A percentile compares a stretch with the other conserved stretches of the same genome.
Conservation (phyloP, 2,797 vertebrate genomes). For the Rachycentron canadum region DNA sequence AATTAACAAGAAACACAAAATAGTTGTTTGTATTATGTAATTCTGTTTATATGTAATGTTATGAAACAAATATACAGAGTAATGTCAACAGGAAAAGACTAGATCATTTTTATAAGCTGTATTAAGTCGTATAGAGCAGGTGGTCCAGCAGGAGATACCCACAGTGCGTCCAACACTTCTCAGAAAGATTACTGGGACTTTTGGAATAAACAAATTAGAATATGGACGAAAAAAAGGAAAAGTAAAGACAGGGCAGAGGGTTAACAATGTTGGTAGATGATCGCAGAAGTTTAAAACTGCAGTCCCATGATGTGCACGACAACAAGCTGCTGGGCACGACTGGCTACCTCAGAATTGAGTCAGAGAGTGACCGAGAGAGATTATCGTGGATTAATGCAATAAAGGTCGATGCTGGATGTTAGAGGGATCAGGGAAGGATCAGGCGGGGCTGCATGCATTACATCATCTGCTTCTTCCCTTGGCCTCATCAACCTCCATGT, state of each 20-base stretch:
- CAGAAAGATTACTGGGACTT: conserved; percentile 64
- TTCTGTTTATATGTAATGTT: conserved; percentile 29
- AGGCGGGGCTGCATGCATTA: conserved; percentile 61
- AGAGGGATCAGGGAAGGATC: conserved; percentile 76
- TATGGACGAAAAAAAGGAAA: conserved; percentile 3
- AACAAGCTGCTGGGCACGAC: conserved; percentile 52
- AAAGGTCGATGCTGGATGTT: conserved; percentile 72
- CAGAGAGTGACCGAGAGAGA: conserved; percentile 65
- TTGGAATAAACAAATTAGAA: conserved; percentile 38
- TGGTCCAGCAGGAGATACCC: conserved; percentile 21
- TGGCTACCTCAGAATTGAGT: conserved; percentile 57
- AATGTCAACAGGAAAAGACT: conserved; percentile 50
- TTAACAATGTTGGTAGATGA: conserved; percentile 37
- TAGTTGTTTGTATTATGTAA: conserved; percentile 42
- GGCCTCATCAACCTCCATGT: conserved; percentile 16
- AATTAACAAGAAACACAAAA: background rate
- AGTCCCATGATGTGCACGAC: conserved; percentile 34
- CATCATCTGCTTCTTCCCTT: conserved; percentile 63
- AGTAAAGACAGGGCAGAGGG: background rate
- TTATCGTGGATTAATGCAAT: conserved; percentile 83
- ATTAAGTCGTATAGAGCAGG: conserved; percentile 30
- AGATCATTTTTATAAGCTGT: conserved; percentile 43
- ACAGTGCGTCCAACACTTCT: conserved; percentile 15
- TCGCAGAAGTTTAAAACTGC: conserved; percentile 43
- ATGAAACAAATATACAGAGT: conserved; percentile 56